Evolutionary conservation across 2,797 vertebrate species (phyloP).

Genomic region (Momotus momota): DNA sequence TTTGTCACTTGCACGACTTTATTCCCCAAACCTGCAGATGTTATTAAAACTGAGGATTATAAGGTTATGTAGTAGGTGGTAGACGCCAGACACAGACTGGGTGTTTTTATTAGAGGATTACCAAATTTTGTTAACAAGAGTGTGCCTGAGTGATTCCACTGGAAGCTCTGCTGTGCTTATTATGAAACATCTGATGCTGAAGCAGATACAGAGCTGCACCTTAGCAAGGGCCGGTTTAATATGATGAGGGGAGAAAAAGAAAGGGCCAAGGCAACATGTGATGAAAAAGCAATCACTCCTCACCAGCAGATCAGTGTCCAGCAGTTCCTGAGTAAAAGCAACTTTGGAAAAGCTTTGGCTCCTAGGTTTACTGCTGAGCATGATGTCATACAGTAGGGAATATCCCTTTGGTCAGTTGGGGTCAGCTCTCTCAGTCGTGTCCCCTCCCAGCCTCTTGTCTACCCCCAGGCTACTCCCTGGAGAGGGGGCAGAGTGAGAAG

Average conservation of each 20-base stretch:
- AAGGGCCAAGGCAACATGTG: neutral
- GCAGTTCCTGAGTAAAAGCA: neutral
- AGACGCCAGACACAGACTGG: conserved; percentile 47
- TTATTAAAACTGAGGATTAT: conserved; percentile 76
- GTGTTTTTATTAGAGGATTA: conserved; percentile 75
- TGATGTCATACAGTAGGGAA: neutral
- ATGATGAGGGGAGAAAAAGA: rapidly evolving
- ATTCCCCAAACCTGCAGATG: conserved; percentile 39
- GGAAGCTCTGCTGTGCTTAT: conserved; percentile 33
- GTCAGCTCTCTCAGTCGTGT: neutral
- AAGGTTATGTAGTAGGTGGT: conserved; percentile 51
- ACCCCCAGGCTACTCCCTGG: neutral
- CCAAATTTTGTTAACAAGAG: conserved; percentile 51
- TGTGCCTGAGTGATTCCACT: conserved; percentile 23
- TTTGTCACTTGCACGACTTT: conserved; percentile 52
- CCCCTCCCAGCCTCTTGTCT: neutral
- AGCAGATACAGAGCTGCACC: neutral
- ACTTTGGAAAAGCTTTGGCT: rapidly evolving
- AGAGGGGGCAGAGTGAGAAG: neutral
- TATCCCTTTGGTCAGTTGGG: neutral
- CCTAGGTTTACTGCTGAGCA: neutral
- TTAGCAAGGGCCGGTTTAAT: neutral
- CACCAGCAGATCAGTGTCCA: neutral
- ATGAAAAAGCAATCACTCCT: neutral
- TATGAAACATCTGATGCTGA: conserved; percentile 49